Evolutionary conservation across 2,888 invertebrate genomes (phyloP), one percentile per base, ranked within the genome.

Genomic region (Athalia circularis): DNA sequence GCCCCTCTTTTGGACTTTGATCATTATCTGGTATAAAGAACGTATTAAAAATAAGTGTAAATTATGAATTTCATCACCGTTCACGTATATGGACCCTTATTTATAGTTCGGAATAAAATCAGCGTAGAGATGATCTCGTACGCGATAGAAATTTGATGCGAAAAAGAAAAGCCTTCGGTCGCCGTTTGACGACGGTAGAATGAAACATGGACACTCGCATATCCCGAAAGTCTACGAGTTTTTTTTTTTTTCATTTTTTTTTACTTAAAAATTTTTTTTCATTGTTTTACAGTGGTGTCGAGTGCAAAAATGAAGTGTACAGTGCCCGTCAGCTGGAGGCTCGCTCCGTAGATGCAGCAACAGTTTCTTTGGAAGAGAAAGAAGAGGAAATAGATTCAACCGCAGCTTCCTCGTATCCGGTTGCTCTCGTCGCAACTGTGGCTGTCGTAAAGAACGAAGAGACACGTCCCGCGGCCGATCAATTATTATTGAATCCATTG

Each of bases 271-370:
- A 62, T 67, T 65, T 77, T 76, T 67, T 87, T 84, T 86, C 81
- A 83, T 83, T 87, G 79, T 82, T 81, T 91, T 92, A 84, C 93
- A 95, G 96, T 93, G 95, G 94, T 90, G 93, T 96, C 91, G 95
- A 96, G 93, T 93, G 93, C 92, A 93, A 93, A 92, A 93, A 95
- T 93, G 95, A 95, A 91, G 93, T 96, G 88, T 94, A 95, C 90
- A 95, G 95, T 86, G 92, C 93, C 89, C 93, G 93, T 89, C 93
- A 93, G 88, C 88, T 92, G 86, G 90, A 87, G 82, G 88, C 87
- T 64, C 87, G 88, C 80, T 83, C 85, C 78, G 75, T 75, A 75
- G 75, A 75, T 75, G 75, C 45, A 8, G 45, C 57, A 6, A 45
- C 86, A 79, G 2, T 29, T 29, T 85, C 87, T 78, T 50, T 75